A percentile compares a stretch with the other conserved stretches of the same genome.
Evolutionary conservation across 2,113 vertebrate species (phyloP).

Genomic region (Dendropsophus ebraccatus): DNA sequence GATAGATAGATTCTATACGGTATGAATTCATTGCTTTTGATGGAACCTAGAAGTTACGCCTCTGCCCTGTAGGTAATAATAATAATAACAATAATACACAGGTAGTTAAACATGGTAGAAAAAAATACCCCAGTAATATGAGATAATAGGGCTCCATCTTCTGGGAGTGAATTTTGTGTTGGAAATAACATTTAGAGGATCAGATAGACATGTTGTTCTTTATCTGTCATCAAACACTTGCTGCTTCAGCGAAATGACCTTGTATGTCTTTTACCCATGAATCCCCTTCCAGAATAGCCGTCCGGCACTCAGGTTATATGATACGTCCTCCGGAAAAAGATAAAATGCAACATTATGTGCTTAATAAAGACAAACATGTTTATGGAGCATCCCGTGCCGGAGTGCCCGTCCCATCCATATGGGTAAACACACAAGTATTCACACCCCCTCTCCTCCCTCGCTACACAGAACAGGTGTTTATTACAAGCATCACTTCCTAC

Average conservation of each 20-base stretch:
- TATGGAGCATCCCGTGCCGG: background rate
- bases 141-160: background rate
- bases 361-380: slow-evolving; percentile 13
- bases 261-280: background rate
- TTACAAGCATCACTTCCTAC: slow-evolving; percentile 23
- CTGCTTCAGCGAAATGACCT: background rate
- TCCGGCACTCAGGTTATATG: background rate
- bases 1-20: no score
- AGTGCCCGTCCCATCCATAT: background rate
- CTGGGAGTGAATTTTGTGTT: background rate
- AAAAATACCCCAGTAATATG: background rate
- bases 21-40: no score
- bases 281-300: background rate
- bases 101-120: no score
- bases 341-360: background rate
- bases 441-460: slow-evolving; percentile 42
- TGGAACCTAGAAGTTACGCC: no score
- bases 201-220: background rate
- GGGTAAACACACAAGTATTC: slow-evolving; percentile 10
- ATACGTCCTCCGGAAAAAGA: background rate
- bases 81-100: no score
- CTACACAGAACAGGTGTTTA: slow-evolving; percentile 32
- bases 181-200: background rate
- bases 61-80: no score
- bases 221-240: slow-evolving; percentile 9